Evolutionary conservation across 2,797 vertebrate species (phyloP).

Genomic region (Bradypus variegatus): DNA sequence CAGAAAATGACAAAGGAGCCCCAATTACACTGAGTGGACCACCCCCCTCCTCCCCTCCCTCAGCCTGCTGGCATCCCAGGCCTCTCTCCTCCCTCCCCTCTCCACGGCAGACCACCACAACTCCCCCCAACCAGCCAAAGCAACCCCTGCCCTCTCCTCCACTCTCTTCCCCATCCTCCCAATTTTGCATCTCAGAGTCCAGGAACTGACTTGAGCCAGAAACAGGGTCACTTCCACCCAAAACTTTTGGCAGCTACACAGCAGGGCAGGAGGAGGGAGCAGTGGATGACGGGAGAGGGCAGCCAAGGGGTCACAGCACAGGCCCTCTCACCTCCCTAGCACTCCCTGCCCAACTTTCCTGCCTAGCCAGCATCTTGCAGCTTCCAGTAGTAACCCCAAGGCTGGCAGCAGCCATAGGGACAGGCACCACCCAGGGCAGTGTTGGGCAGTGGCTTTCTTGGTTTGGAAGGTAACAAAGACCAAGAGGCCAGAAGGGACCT

Average conservation of each 20-base stretch:
- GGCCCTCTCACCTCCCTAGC: not conserved
- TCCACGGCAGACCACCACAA: not conserved
- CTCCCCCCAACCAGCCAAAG: not conserved
- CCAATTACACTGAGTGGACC: too few relatives aligned
- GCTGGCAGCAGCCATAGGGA: not conserved
- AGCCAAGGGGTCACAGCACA: not conserved
- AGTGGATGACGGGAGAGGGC: not conserved
- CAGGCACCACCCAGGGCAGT: too few relatives aligned
- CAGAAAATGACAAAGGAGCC: not conserved
- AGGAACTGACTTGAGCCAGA: not conserved
- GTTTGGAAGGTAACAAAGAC: not conserved
- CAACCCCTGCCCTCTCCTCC: not conserved
- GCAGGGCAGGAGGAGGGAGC: not conserved
- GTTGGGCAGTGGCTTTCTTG: not conserved
- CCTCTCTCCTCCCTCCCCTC: not conserved
- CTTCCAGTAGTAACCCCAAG: not conserved
- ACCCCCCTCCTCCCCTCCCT: not conserved
- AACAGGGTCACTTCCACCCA: not conserved
- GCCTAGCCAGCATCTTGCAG: not conserved
- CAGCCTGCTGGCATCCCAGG: too few relatives aligned
- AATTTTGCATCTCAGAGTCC: not conserved
- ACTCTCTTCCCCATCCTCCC: not conserved
- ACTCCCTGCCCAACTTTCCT: not conserved
- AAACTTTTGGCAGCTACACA: not conserved
- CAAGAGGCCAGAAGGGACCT: too few relatives aligned